Conservation (phyloP, 2,113 vertebrate genomes). For the Caracal caracal region DNA sequence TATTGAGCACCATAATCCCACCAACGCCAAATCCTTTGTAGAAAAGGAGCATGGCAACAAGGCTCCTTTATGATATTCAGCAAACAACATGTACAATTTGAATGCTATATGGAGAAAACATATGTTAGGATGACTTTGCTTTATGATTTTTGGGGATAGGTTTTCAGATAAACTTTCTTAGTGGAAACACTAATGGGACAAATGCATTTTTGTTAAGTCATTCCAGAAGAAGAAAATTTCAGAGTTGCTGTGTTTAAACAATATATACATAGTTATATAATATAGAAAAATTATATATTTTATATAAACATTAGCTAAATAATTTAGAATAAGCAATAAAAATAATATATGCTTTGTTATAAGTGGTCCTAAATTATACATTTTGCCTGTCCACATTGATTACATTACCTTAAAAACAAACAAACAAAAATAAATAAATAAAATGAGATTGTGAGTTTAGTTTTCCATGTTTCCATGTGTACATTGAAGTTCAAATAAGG, state of each 20-base stretch:
- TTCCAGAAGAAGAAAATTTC: background rate
- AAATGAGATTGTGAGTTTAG: background rate
- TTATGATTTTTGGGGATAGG: background rate
- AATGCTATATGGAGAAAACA: background rate
- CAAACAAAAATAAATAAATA: background rate
- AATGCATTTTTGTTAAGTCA: background rate
- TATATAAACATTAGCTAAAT: background rate
- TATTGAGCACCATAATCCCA: background rate
- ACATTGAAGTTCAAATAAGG: background rate
- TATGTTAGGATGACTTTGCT: background rate
- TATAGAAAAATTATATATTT: background rate
- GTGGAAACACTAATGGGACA: background rate
- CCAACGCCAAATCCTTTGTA: background rate
- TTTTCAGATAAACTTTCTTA: background rate
- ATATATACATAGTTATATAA: background rate
- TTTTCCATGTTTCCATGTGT: background rate
- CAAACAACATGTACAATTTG: background rate
- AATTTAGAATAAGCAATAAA: background rate
- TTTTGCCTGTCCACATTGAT: background rate
- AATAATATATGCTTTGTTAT: background rate
- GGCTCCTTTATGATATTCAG: background rate
- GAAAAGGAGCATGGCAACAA: background rate
- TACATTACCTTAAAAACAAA: background rate
- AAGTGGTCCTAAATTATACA: background rate
- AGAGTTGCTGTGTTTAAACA: background rate